Percentiles rank a stretch among this genome's conserved stretches.
Evolutionary conservation across 2,113 vertebrate genomes (phyloP).

Genomic region (Pseudorectes ferrugineus): DNA sequence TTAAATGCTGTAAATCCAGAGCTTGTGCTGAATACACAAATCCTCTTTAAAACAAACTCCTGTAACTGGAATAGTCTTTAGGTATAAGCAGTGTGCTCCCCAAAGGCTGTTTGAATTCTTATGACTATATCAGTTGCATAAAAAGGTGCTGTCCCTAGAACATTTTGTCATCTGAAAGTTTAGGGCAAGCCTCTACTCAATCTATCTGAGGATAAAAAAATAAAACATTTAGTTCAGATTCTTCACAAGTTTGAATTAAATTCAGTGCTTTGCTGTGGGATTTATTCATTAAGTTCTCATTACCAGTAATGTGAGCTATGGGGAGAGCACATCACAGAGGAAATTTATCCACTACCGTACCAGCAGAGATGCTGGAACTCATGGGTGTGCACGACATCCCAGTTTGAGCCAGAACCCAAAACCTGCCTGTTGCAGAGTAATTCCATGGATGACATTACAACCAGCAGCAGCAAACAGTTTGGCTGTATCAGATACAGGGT

Average conservation of each 20-base stretch:
- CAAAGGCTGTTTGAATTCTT: background rate
- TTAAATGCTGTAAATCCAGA: background rate
- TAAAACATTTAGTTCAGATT: background rate
- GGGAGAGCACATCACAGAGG: background rate
- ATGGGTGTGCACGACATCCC: fast-evolving
- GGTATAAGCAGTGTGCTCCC: background rate
- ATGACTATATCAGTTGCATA: background rate
- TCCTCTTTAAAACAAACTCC: background rate
- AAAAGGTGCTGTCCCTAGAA: background rate
- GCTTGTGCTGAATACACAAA: background rate
- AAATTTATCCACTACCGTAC: background rate
- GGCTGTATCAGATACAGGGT: background rate
- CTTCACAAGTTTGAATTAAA: background rate
- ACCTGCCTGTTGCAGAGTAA: background rate
- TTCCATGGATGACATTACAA: background rate
- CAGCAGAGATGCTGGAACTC: background rate
- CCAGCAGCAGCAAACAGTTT: background rate
- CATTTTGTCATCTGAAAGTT: background rate
- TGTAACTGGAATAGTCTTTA: background rate
- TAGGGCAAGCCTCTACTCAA: background rate
- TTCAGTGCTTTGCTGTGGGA: background rate
- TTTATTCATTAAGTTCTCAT: background rate
- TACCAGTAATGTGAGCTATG: background rate
- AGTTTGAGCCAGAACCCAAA: background rate
- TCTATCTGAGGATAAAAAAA: background rate